Conservation (phyloP, 2,888 invertebrate species). For the Coelinius sp. region DNA sequence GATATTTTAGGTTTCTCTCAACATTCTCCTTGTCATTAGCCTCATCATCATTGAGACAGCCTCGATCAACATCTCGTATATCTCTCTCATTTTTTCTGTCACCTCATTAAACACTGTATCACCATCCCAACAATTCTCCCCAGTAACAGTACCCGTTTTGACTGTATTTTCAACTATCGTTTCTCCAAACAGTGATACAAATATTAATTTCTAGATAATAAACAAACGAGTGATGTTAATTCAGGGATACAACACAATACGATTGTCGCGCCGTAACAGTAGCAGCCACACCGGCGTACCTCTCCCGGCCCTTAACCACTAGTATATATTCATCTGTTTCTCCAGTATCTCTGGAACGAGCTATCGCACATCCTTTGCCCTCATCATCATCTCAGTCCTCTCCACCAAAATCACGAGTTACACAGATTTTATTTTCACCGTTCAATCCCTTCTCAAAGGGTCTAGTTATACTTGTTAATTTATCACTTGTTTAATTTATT, state of each 20-base stretch:
- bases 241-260: not conserved
- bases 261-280: conserved; percentile 7
- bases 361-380: not conserved
- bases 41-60: not conserved
- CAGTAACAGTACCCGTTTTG: not conserved
- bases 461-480: not conserved
- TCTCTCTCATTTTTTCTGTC: not conserved
- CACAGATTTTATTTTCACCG: no score
- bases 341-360: not conserved
- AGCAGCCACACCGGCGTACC: not conserved
- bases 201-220: no score
- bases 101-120: not conserved
- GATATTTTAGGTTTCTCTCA: not conserved
- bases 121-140: no score
- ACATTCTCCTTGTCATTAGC: not conserved
- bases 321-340: not conserved
- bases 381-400: not conserved
- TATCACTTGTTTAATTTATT: not conserved
- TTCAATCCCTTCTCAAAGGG: not conserved
- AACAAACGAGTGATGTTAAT: not conserved
- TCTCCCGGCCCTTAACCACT: conserved; percentile 1
- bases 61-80: not conserved
- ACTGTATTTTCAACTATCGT: not conserved
- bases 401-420: no score
- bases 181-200: not conserved